Percentiles rank a stretch among this genome's conserved stretches.
Conservation (phyloP, 2,888 invertebrate genomes). For the Drepanosiphum platanoidis region DNA sequence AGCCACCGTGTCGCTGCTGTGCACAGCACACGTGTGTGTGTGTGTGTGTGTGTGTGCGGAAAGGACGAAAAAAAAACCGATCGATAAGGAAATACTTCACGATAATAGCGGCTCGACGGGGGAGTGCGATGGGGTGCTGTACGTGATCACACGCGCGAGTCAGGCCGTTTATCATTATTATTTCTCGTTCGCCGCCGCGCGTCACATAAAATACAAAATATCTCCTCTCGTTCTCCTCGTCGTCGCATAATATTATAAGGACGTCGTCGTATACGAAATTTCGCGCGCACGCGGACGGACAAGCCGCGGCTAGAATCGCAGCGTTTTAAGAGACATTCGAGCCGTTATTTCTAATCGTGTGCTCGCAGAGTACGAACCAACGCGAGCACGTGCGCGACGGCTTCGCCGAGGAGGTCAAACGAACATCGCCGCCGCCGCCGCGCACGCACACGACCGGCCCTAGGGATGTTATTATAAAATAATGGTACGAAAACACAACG, state of each 20-base stretch:
- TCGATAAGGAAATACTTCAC: slow-evolving; percentile 44
- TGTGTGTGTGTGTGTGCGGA: background rate
- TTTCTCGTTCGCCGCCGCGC: slow-evolving; percentile 18
- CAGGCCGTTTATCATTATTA: background rate
- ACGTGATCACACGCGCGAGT: background rate
- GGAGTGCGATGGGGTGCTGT: background rate
- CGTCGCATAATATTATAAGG: no score
- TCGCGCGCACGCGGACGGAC: no score
- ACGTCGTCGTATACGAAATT: no score
- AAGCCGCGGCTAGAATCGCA: no score
- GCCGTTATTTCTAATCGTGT: no score
- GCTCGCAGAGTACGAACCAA: no score
- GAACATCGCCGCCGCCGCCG: background rate
- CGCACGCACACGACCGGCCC: slow-evolving; percentile 5
- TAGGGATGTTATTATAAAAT: slow-evolving; percentile 41
- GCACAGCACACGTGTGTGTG: background rate
- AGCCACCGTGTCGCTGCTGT: no score
- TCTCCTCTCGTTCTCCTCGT: no score
- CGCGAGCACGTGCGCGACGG: no score
- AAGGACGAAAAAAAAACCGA: slow-evolving; percentile 30
- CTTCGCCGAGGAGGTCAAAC: slow-evolving; percentile 2
- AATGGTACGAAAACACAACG: slow-evolving; percentile 45
- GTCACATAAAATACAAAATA: no score
- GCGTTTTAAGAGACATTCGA: no score
- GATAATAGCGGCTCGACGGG: slow-evolving; percentile 23